phyloP scores from a whole-genome alignment of 2,113 vertebrate species.

The Aepyceros melampus region DNA sequence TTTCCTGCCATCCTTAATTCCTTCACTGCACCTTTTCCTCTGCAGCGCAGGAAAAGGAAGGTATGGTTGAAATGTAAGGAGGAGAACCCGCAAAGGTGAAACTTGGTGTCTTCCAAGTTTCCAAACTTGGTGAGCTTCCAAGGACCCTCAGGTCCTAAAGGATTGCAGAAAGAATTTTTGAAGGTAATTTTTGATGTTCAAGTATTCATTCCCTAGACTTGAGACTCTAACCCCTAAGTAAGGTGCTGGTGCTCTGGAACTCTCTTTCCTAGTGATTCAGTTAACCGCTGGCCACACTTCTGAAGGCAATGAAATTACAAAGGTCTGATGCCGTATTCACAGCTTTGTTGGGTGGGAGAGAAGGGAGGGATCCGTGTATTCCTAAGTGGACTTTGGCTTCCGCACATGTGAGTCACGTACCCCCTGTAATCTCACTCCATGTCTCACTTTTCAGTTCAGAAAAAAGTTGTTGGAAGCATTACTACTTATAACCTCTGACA shows the following conservation, averaged over 20 bases:
- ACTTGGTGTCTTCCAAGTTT: not conserved
- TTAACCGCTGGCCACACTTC: not conserved
- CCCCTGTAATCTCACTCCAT: not conserved
- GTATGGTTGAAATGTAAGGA: not conserved
- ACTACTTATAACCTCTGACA: not conserved
- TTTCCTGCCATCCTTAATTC: not conserved
- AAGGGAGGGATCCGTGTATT: not conserved
- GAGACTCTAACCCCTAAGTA: not conserved
- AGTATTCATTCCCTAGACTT: not conserved
- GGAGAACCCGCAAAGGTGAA: not conserved
- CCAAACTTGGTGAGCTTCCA: not conserved
- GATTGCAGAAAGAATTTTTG: not conserved
- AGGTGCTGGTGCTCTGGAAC: not conserved
- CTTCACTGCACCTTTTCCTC: not conserved
- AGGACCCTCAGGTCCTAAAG: not conserved
- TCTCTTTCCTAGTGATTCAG: not conserved
- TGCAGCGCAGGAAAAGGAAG: not conserved
- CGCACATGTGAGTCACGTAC: not conserved
- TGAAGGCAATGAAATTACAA: not conserved
- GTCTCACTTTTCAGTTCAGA: not conserved
- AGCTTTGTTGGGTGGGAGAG: not conserved
- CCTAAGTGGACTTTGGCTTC: not conserved
- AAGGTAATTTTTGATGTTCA: not conserved
- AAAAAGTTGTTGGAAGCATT: not conserved
- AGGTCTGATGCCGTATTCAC: not conserved